These are phyloP conservation scores for Thecophora atra DNA, from an alignment of 2,888 invertebrate genomes.

Conservation along the genomic window DNA sequence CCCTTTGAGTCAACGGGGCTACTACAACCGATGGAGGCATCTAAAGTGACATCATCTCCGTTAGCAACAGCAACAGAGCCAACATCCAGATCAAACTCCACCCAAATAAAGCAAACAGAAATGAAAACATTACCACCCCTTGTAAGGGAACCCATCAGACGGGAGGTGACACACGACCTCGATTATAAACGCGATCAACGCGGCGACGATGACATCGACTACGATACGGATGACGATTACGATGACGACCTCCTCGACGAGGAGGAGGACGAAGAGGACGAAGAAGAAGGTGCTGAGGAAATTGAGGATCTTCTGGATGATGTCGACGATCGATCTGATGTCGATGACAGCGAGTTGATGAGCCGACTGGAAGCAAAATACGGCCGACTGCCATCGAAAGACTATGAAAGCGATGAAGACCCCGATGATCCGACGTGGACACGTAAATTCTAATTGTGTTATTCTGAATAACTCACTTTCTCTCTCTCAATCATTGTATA, in stretches of 20 bases:
- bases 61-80: too few species aligned
- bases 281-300: conserved; percentile 61
- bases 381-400: conserved; percentile 73
- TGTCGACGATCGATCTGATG: conserved; percentile 70
- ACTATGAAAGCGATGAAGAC: conserved; percentile 68
- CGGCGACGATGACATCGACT: conserved; percentile 59
- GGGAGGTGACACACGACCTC: conserved; percentile 43
- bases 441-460: conserved; percentile 63
- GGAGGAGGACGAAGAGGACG: conserved; percentile 44
- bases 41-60: not conserved
- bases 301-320: conserved; percentile 67
- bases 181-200: conserved; percentile 50
- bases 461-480: not conserved
- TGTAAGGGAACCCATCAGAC: conserved; percentile 37
- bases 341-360: conserved; percentile 76
- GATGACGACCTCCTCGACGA: conserved; percentile 57
- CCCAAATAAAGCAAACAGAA: not conserved
- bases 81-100: too few species aligned
- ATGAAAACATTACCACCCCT: conserved; percentile 13
- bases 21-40: conserved; percentile 18
- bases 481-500: not conserved
- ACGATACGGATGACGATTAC: conserved; percentile 44
- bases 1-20: not conserved
- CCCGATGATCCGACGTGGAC: conserved; percentile 65
- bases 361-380: conserved; percentile 78